Base-by-base conservation (phyloP, 2,888 invertebrate species). In the Eutolmus rufibarbis region DNA sequence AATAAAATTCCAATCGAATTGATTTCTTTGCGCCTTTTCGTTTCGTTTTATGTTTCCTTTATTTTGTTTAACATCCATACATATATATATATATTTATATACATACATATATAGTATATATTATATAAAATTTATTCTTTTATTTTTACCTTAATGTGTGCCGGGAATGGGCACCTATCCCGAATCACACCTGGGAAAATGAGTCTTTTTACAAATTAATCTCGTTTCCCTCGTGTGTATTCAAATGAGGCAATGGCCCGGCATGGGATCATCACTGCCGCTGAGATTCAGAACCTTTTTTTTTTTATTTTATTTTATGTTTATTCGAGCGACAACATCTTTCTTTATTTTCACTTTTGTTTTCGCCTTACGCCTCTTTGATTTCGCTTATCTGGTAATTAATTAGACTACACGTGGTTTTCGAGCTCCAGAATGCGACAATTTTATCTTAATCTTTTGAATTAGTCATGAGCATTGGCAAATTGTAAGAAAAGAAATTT, bases 151-250 rank as follows among this genome's bases (percentile, higher is more conserved):
- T 66, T 28, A 28, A 66, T 66, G 66, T 66, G 51, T 79, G 46
- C 51, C 66, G 28, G 66, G 66, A 66, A 66, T 66, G 66, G 12
- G 43, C 51, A 31, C 79, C 51, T 79, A 79, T 79, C 43, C 79
- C 79, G 43, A 79, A 79, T 79, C 79, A 79, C 79, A 46, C 79
- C 79, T 79, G 79, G 66, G 66, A 79, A 79, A 79, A 79, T 79
- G 79, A 79, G 79, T 79, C 51, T 51, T 23, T n/a, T 79, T 79
- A 79, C 79, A 79, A 79, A 79, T 79, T 79, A 79, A 79, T 79
- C 56, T 79, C 51, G 28, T 79, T 46, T n/a, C 12, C 66, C 19
- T n/a, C 12, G 66, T 66, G 19, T 66, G 14, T n/a, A 79, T 79
- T 46, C 28, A 79, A 79, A 79, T 79, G 51, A 56, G 79, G 51